Evolutionary conservation across 2,113 vertebrate genomes (phyloP), one percentile per base, ranked within the genome.

Genomic region (Thryonomys swinderianus): DNA sequence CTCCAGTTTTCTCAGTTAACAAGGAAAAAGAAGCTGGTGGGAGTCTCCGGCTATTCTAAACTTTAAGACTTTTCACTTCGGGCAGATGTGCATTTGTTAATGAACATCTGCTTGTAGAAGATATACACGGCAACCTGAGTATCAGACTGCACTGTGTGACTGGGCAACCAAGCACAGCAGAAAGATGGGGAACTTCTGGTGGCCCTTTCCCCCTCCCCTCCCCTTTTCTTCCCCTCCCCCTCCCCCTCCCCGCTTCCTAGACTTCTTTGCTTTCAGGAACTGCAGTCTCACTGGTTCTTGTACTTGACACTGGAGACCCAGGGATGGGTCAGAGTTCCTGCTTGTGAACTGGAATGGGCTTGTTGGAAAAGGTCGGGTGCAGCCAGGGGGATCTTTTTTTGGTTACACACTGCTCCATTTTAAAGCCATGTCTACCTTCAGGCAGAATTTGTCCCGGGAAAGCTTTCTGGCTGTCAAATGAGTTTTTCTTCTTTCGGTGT

Each of bases 391-490:
- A 11, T 78, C 61, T 88, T 80, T 89, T n/a, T 40, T 85, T 90
- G 59, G 85, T 53, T 61, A 32, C n/a, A 20, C 0, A 64, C 78
- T 66, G 17, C 17, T 48, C 5, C 32, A 30, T 25, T 5, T 66
- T 69, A 81, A 53, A 95, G 78, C 81, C 51, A 4, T 42, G 37
- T 59, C 87, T 64, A 84, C 74, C 87, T 86, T 51, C 32, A 90
- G 93, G 92, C 84, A 89, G 57, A 93, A 30, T 62, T 87, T 87
- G 90, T 96, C 73, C 88, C 78, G 37, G 69, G 85, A 92, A 94
- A 90, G 71, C 80, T 82, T 88, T 94, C 89, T 62, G 51, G 27
- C 84, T 91, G 94, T 93, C 81, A 95, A 53, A 51, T 59, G 69
- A 51, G 32, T 73, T 93, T 42, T 34, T 8, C 88, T 82, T 53